Percentiles rank a stretch among this genome's conserved stretches.
Conservation (phyloP, 2,797 vertebrate species). For the Micrastur ruficollis region DNA sequence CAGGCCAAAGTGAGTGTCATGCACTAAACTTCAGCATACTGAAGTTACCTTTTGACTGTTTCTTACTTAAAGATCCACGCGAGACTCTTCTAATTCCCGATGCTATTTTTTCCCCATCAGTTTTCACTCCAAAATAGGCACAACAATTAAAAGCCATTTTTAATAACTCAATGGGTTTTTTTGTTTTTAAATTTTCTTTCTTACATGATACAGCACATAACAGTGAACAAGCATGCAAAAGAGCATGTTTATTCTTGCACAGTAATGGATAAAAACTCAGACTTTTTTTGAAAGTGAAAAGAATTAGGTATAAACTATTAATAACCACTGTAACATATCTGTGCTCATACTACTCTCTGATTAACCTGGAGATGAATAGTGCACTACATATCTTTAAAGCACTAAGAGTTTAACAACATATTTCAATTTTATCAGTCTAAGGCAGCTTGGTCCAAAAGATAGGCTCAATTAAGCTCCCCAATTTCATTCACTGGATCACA, state of each 20-base stretch:
- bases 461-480: neutral
- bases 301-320: neutral
- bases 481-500: neutral
- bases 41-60: neutral
- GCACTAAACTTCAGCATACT: neutral
- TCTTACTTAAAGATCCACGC: accelerated
- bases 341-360: neutral
- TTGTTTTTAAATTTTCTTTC: neutral
- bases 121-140: neutral
- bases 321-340: neutral
- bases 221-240: neutral
- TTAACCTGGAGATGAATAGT: neutral
- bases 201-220: neutral
- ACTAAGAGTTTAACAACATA: neutral
- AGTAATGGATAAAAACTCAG: neutral
- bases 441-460: neutral
- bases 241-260: neutral
- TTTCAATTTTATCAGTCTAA: neutral
- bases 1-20: neutral
- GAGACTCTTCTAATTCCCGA: neutral
- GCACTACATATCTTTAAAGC: neutral
- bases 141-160: neutral
- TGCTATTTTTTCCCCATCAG: neutral
- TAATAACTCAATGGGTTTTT: accelerated
- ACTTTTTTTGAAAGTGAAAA: neutral